phyloP scores from a whole-genome alignment of 2,888 invertebrate genomes.

The Drosophila buzzatii region DNA sequence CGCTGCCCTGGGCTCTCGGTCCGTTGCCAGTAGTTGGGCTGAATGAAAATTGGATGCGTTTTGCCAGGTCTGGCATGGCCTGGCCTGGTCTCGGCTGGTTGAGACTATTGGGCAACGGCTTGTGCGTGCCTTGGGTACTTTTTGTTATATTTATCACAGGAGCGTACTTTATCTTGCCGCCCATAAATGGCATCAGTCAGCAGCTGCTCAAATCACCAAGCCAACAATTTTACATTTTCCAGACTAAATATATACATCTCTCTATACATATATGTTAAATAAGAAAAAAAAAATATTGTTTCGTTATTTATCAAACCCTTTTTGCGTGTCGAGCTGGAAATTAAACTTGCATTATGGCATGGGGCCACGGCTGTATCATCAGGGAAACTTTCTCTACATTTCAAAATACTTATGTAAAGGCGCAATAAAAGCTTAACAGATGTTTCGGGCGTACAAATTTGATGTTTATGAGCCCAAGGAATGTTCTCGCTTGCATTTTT shows the following conservation, averaged over 20 bases:
- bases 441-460: slow-evolving; percentile 58
- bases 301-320: slow-evolving; percentile 68
- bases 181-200: slow-evolving; percentile 66
- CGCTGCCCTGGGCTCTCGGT: not conserved
- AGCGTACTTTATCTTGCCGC: slow-evolving; percentile 75
- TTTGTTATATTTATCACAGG: slow-evolving; percentile 79
- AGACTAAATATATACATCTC: slow-evolving; percentile 28
- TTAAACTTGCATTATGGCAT: slow-evolving; percentile 75
- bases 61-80: slow-evolving; percentile 29
- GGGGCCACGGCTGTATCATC: slow-evolving; percentile 41
- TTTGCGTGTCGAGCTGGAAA: slow-evolving; percentile 57
- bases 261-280: slow-evolving; percentile 12
- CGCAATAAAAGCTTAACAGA: slow-evolving; percentile 62
- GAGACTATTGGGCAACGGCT: slow-evolving; percentile 61
- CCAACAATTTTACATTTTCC: slow-evolving; percentile 66
- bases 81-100: slow-evolving; percentile 27
- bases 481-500: slow-evolving; percentile 65
- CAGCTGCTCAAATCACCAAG: slow-evolving; percentile 68
- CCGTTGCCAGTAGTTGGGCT: slow-evolving; percentile 30
- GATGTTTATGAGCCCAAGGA: slow-evolving; percentile 60
- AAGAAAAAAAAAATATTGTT: slow-evolving; percentile 60
- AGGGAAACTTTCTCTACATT: slow-evolving; percentile 36
- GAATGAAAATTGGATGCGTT: slow-evolving; percentile 76
- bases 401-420: slow-evolving; percentile 32
- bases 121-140: slow-evolving; percentile 81